phyloP scores from a whole-genome alignment of 2,888 invertebrate species.

The Noctua comes region DNA sequence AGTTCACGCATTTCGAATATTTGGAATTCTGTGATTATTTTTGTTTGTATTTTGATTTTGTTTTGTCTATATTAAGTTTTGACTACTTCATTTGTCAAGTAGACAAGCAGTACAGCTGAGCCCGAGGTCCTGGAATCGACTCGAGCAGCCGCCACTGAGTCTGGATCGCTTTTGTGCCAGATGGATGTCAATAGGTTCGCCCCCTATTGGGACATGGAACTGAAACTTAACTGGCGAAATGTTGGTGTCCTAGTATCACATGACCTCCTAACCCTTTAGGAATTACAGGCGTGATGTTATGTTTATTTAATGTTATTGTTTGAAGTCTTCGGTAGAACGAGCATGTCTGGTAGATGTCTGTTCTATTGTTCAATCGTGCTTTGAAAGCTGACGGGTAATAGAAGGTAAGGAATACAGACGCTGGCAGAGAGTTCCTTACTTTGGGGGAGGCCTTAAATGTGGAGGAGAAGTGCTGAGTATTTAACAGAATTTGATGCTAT shows the following conservation, averaged over 20 bases:
- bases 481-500: background rate
- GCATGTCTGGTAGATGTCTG: too few species aligned
- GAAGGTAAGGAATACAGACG: background rate
- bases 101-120: background rate
- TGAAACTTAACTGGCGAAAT: background rate
- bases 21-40: conserved; percentile 22
- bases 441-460: too few species aligned
- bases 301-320: background rate
- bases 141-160: background rate
- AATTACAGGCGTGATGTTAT: background rate
- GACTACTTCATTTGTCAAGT: background rate
- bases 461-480: background rate
- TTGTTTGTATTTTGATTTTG: background rate
- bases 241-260: background rate
- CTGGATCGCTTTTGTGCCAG: background rate
- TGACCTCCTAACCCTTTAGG: background rate
- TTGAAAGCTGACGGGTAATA: background rate
- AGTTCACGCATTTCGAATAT: conserved; percentile 28
- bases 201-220: background rate
- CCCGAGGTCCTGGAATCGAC: background rate
- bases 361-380: too few species aligned
- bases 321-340: background rate
- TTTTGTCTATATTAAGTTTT: background rate
- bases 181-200: background rate
- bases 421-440: background rate